These are phyloP conservation scores for Glyptemys insculpta DNA, from an alignment of 2,797 vertebrate genomes.

Conservation along the genomic window DNA sequence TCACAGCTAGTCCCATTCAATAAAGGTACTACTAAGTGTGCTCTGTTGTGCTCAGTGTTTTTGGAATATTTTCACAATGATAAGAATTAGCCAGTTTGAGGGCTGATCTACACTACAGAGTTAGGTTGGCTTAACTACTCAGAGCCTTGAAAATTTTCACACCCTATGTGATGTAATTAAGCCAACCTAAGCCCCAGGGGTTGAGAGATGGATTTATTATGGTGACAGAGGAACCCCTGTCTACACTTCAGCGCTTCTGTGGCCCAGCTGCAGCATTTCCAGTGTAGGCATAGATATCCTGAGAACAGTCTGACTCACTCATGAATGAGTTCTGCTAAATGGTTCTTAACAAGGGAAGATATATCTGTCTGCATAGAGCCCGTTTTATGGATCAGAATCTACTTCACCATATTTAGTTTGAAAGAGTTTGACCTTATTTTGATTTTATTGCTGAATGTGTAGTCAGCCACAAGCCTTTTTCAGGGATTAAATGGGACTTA, in stretches of 20 bases:
- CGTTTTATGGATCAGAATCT: slow-evolving; percentile 70
- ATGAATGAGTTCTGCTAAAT: slow-evolving; percentile 69
- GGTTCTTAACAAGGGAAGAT: slow-evolving; percentile 73
- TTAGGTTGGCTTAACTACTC: neutral
- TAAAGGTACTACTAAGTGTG: slow-evolving; percentile 35
- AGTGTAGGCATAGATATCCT: neutral
- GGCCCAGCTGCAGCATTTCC: neutral
- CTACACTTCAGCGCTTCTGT: neutral
- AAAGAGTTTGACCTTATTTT: slow-evolving; percentile 72
- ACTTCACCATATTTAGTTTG: slow-evolving; percentile 67
- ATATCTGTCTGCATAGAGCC: slow-evolving; percentile 56
- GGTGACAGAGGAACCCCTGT: no score
- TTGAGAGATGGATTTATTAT: no score
- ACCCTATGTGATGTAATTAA: neutral
- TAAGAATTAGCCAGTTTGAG: slow-evolving; percentile 74
- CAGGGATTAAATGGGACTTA: slow-evolving; percentile 63
- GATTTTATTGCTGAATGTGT: slow-evolving; percentile 67
- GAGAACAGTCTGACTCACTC: neutral
- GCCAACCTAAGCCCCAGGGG: neutral
- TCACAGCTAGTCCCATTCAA: no score
- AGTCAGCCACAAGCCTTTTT: slow-evolving; percentile 67
- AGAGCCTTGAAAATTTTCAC: neutral
- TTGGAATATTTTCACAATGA: slow-evolving; percentile 76
- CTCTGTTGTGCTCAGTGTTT: slow-evolving; percentile 60
- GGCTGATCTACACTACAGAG: neutral